These are phyloP conservation scores for Drosophila mojavensis DNA, from an alignment of 1,140 invertebrate species.

Conservation along the genomic window DNA sequence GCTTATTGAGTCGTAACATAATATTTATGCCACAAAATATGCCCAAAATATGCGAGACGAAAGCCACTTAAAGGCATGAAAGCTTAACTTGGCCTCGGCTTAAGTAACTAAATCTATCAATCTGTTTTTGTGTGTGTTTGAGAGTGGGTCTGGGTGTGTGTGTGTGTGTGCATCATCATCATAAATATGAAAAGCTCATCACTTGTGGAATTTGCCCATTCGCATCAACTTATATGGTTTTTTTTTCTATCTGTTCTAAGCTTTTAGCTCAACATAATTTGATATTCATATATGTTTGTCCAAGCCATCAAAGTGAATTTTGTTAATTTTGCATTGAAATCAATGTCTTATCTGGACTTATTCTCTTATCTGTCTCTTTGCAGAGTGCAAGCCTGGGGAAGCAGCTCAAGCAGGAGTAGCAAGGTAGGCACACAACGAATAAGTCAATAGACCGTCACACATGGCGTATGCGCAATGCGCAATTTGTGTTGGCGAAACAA, in stretches of 20 bases:
- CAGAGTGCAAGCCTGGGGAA: slow-evolving; percentile 28
- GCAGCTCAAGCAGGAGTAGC: not conserved
- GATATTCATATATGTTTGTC: slow-evolving; percentile 66
- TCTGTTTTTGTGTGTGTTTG: not conserved
- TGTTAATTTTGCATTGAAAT: slow-evolving; percentile 68
- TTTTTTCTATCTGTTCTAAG: slow-evolving; percentile 28
- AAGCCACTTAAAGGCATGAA: slow-evolving; percentile 51
- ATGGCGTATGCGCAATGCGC: slow-evolving; percentile 27
- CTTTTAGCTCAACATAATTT: slow-evolving; percentile 75
- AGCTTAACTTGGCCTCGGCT: slow-evolving; percentile 38
- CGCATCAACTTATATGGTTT: slow-evolving; percentile 12
- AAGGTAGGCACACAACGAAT: slow-evolving; percentile 45
- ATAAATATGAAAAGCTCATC: slow-evolving; percentile 69
- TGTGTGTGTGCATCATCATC: slow-evolving; percentile 41
- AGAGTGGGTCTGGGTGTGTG: not conserved
- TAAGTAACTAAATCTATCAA: slow-evolving; percentile 56
- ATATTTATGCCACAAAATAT: slow-evolving; percentile 65
- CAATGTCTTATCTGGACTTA: slow-evolving; percentile 28
- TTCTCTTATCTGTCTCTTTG: slow-evolving; percentile 37
- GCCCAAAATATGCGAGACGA: slow-evolving; percentile 29
- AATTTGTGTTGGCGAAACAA: slow-evolving; percentile 4
- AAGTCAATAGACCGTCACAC: slow-evolving; percentile 26
- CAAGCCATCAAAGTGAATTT: slow-evolving; percentile 60
- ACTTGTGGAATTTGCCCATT: slow-evolving; percentile 46
- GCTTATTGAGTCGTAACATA: slow-evolving; percentile 75